These are phyloP conservation scores for Tinamus guttatus DNA, from an alignment of 2,113 vertebrate species.

Conservation along the genomic window DNA sequence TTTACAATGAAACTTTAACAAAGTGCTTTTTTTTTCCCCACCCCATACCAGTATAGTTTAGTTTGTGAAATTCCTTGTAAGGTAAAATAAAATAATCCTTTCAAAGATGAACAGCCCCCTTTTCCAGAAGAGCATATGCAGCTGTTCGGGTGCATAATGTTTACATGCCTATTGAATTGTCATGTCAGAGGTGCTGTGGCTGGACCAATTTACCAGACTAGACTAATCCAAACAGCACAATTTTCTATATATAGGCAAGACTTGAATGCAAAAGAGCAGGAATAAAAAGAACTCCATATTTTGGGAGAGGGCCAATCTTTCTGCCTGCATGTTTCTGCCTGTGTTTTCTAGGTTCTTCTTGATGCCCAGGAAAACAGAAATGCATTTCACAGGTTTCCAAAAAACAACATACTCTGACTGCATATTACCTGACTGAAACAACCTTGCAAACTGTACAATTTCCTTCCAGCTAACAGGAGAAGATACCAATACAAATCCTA, in stretches of 20 bases:
- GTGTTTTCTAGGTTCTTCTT: neutral
- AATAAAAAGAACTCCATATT: neutral
- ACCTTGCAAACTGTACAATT: neutral
- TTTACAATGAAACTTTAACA: neutral
- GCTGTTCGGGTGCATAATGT: neutral
- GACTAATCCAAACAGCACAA: neutral
- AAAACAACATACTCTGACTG: fast-evolving
- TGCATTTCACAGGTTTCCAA: neutral
- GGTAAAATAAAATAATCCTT: neutral
- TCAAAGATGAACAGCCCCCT: neutral
- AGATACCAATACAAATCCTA: neutral
- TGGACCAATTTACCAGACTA: neutral
- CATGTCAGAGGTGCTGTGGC: neutral
- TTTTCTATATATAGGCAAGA: neutral
- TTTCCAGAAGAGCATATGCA: neutral
- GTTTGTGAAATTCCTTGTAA: neutral
- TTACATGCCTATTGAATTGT: neutral
- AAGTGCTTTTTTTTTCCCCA: too few species aligned
- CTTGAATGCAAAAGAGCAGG: neutral
- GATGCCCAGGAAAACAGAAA: neutral
- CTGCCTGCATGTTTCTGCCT: neutral
- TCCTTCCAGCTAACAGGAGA: neutral
- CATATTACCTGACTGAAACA: neutral
- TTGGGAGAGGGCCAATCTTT: neutral
- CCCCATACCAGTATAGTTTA: neutral